Evolutionary conservation across 2,797 vertebrate species (phyloP), one percentile per base, ranked within the genome.

Genomic region (Xyrichtys novacula): DNA sequence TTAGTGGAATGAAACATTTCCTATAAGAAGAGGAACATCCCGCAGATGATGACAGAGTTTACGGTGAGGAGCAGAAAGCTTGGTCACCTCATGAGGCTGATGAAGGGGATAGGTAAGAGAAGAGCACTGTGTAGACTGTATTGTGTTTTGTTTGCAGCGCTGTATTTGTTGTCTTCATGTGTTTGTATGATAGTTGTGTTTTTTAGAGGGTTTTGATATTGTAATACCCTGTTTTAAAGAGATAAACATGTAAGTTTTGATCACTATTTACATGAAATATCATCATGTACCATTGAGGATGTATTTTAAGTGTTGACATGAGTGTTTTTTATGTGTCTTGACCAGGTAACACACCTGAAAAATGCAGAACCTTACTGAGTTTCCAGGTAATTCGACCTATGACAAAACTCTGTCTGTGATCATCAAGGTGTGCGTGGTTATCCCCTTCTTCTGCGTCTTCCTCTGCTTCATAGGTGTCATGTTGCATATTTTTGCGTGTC

Each of bases 401-500:
- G 34, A 55, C 19, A 81, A 7, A n/a, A 85, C 25, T 14, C 65
- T 85, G 36, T 72, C 88, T 25, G 66, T 86, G 12, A 90, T 90
- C 20, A 70, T 94, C 52, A 93, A 94, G 57, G 87, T 94, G 74
- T 92, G 87, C 23, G 80, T 90, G 32, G 89, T 93, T 17, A 74
- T 89, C 54, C 90, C 93, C 0, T 60, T 92, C 53, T 92, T 94
- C 68, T 76, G 74, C 6, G 0, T 90, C 80, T 94, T 94, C 82
- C 70, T 94, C 46, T 92, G 22, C 81, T 93, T 78, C 71, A 87
- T 93, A 7, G 44, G 43, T 2, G 36, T 94, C 65, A 93, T 93
- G 86, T 65, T 95, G 43, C 85, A 89, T 65, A 88, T 91, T 40
- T 93, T 94, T 62, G 88, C 83, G 1, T 91, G 92, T 34, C 88